Evolutionary conservation across 1,140 invertebrate genomes (phyloP).

Genomic region (Hyphantria cunea): DNA sequence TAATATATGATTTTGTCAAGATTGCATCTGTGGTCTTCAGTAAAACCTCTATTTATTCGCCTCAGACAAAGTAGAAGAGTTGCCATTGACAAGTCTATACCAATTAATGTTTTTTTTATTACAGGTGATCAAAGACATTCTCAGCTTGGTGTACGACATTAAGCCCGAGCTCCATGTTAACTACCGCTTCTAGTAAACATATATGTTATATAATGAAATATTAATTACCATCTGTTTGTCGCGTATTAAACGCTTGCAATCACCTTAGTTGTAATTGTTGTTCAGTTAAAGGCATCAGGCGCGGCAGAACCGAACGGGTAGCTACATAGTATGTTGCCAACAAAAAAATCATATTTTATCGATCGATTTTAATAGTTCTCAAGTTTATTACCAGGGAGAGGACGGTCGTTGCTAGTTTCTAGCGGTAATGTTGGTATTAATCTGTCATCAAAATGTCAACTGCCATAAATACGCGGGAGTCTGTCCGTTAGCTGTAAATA

Average conservation of each 20-base stretch:
- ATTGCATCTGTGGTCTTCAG: too few species aligned
- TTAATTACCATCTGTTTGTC: slow-evolving; percentile 28
- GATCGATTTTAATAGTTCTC: slow-evolving; percentile 20
- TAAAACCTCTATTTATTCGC: too few species aligned
- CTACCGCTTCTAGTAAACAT: slow-evolving; percentile 80
- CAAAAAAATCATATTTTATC: slow-evolving; percentile 28
- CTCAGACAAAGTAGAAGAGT: too few species aligned
- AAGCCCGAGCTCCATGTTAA: slow-evolving; percentile 95
- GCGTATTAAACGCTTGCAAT: slow-evolving; percentile 54
- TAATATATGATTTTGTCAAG: too few species aligned
- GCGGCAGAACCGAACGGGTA: slow-evolving; percentile 34
- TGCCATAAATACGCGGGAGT: slow-evolving; percentile 26
- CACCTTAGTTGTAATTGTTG: slow-evolving; percentile 55
- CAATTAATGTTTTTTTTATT: slow-evolving; percentile 45
- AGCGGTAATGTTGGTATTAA: background rate
- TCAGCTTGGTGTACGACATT: slow-evolving; percentile 93
- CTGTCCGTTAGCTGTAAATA: slow-evolving; percentile 61
- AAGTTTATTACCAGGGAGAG: too few species aligned
- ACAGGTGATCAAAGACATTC: slow-evolving; percentile 91
- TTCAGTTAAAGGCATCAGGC: slow-evolving; percentile 52
- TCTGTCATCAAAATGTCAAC: slow-evolving; percentile 12
- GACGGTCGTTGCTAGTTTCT: too few species aligned
- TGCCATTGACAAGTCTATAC: too few species aligned
- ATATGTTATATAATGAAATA: slow-evolving; percentile 31
- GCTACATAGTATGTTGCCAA: slow-evolving; percentile 14